Base-by-base conservation (phyloP, 2,113 vertebrate species). In the Brachionichthys hirsutus region DNA sequence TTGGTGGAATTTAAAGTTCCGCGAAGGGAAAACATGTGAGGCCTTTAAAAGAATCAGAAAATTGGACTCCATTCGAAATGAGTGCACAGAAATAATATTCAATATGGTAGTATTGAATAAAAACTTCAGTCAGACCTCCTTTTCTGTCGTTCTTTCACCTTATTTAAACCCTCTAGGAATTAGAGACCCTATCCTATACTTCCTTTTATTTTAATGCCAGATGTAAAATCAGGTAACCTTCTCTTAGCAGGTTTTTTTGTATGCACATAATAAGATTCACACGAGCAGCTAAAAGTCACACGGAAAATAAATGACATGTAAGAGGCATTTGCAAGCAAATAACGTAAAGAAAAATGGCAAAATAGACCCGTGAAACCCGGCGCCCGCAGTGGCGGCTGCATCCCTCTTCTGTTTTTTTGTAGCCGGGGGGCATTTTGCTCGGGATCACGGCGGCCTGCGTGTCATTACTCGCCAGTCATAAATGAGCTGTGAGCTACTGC, bases 381-480 rank as follows among this genome's bases (percentile, higher is more conserved):
- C 54, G 18, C 60, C 5, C 13, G 13, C 8, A 17, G 24, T 24
- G 48, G 45, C 57, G 20, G 47, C 9, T 13, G 19, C 17, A 52
- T 74, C 52, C 18, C 4, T 64, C 51, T 58, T 67, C 19, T 55
- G 34, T 61, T 22, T 60, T 67, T 64, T 42, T 2, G 46, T 68
- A 73, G 59, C 80, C 70, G 47, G 54, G 51, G 61, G 76, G 66
- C 51, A 42, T 63, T 67, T 61, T 30, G 24, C 61, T 71, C 44
- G 44, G 55, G 52, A 54, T 73, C 52, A 49, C 49, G 44, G 50
- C 14, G 9, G 46, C 49, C 12, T 54, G 46, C 36, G 65, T 76
- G 46, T 69, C 73, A 72, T 79, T 77, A 75, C 54, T 67, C 72
- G 67, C 70, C 67, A 56, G 74, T 62, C 77, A 71, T 68, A 76